Evolutionary conservation across 2,888 invertebrate genomes (phyloP), one percentile per base, ranked within the genome.

Genomic region (Aelia acuminata): DNA sequence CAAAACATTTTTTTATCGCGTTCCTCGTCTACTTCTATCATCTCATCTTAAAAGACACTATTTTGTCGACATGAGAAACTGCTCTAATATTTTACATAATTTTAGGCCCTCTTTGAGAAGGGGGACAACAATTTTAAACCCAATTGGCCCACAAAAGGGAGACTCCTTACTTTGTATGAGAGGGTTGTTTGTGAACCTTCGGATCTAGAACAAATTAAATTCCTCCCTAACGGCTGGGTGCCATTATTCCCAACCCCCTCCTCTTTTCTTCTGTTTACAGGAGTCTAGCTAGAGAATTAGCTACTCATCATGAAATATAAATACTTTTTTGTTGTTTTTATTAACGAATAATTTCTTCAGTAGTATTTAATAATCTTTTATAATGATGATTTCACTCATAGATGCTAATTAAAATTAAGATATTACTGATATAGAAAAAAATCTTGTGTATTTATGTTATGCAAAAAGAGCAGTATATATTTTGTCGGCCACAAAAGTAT

Each of bases 151-250:
- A 31, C 63, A 70, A 70, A 70, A 70, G 63, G 63, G 35, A 70
- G 63, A 63, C 18, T 31, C 57, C 35, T 63, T 31, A 31, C 63
- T 63, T 63, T 63, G 63, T 31, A 31, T 63, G 63, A 31, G 35
- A 26, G 63, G 31, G 63, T 70, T 70, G 63, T 70, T 70, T 70
- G 63, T 70, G 63, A 31, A 70, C 31, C 18, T 35, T 70, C 57
- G 57, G 57, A 26, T 26, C 63, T 70, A 70, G 18, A 70, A 70
- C 63, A 70, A 70, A 70, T 70, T 70, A 70, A 70, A 70, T 70
- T 70, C 63, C 63, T 70, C 13, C 63, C 35, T 70, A 70, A 70
- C 31, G 35, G 63, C 31, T 35, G 63, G 31, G n/a, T 15, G 35
- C 63, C 63, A 31, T 70, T 70, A 70, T 70, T 35, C 35, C 26